A percentile compares a stretch with the other conserved stretches of the same genome.
These are phyloP conservation scores for Drosophila affinis DNA, from an alignment of 2,888 invertebrate genomes.

Conservation along the genomic window DNA sequence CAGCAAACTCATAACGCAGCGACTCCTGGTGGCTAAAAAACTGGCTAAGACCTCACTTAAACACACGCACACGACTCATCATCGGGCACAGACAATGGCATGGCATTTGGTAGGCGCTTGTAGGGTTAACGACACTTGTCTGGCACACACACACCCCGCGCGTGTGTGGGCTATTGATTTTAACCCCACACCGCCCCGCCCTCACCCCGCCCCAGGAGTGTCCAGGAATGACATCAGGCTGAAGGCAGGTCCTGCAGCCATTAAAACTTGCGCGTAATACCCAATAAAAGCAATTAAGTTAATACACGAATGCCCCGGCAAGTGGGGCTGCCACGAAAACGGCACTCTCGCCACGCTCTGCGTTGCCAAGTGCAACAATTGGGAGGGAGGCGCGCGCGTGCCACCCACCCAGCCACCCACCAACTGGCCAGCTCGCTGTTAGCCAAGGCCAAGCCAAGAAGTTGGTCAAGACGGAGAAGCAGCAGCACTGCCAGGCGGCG, in stretches of 20 bases:
- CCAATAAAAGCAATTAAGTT: slow-evolving; percentile 43
- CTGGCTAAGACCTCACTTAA: not conserved
- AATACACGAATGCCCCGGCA: slow-evolving; percentile 19
- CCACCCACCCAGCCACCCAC: slow-evolving; percentile 3
- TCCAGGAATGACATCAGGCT: slow-evolving; percentile 55
- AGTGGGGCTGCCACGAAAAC: not conserved
- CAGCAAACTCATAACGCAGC: slow-evolving; percentile 3
- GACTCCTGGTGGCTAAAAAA: slow-evolving; percentile 2
- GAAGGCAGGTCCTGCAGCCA: slow-evolving; percentile 42
- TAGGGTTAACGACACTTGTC: slow-evolving; percentile 41
- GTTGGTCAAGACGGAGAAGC: slow-evolving; percentile 66
- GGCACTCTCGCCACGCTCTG: slow-evolving; percentile 15
- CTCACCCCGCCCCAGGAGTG: not conserved
- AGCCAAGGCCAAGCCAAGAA: slow-evolving; percentile 65
- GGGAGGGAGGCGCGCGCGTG: slow-evolving; percentile 27
- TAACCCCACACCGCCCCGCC: not conserved
- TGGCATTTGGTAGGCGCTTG: not conserved
- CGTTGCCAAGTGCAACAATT: slow-evolving; percentile 43
- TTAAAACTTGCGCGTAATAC: slow-evolving; percentile 52
- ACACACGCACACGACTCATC: slow-evolving; percentile 15
- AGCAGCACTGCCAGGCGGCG: slow-evolving; percentile 2
- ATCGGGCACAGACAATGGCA: slow-evolving; percentile 11
- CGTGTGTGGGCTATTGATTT: slow-evolving; percentile 35
- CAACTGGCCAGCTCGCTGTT: slow-evolving; percentile 5
- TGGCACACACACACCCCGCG: not conserved